Evolutionary conservation across 2,797 vertebrate species (phyloP).

Genomic region (Sebastiscus albofasciatus): DNA sequence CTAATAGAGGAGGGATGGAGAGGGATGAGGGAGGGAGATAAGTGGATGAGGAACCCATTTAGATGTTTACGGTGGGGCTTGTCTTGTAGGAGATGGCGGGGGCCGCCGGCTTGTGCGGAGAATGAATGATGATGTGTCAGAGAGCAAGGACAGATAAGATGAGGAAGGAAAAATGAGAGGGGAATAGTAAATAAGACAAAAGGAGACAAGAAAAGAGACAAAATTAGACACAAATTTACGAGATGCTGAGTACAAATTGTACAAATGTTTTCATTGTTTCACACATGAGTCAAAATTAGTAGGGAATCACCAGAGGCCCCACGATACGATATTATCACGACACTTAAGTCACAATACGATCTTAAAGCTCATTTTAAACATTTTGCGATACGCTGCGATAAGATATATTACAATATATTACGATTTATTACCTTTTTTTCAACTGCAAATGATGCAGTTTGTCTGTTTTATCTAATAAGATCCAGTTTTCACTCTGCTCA

Average conservation of each 20-base stretch:
- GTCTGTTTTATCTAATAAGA: no score
- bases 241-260: background rate
- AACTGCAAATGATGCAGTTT: no score
- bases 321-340: no score
- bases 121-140: background rate
- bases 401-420: no score
- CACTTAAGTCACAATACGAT: no score
- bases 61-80: conserved; percentile 79
- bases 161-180: background rate
- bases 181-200: conserved; percentile 7
- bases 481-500: no score
- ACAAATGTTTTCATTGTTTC: background rate
- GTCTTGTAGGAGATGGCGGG: conserved; percentile 84
- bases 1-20: conserved; percentile 45
- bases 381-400: no score
- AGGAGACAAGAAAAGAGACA: conserved; percentile 26
- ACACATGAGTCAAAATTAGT: background rate
- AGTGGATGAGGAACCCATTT: conserved; percentile 28
- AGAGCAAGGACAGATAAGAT: conserved; percentile 3
- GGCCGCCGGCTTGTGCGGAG: conserved; percentile 77
- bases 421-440: no score
- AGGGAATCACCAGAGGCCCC: no score
- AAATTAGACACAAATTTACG: background rate
- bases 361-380: no score
- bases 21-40: conserved; percentile 28